A percentile compares a stretch with the other conserved stretches of the same genome.
Evolutionary conservation across 2,113 vertebrate genomes (phyloP).

Genomic region (Mesoclemmys tuberculata): DNA sequence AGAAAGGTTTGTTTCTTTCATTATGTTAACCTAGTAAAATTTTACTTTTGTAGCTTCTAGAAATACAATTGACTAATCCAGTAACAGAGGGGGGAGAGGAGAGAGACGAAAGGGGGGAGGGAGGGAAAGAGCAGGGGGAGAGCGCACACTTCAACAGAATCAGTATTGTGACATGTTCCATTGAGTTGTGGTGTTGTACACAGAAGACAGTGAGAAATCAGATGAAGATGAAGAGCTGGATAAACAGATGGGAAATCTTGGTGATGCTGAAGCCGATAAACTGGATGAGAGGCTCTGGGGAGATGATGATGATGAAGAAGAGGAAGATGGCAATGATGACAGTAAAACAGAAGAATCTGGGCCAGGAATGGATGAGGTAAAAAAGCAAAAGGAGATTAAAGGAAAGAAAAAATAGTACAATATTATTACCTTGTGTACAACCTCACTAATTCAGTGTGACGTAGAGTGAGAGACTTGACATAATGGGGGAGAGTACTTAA

Average conservation of each 20-base stretch:
- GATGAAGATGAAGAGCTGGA: slow-evolving; percentile 91
- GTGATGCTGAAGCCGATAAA: slow-evolving; percentile 90
- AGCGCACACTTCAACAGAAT: background rate
- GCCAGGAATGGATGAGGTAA: slow-evolving; percentile 96
- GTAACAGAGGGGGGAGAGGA: no score
- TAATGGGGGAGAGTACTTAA: background rate
- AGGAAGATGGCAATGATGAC: slow-evolving; percentile 76
- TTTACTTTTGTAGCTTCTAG: background rate
- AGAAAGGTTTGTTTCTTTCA: slow-evolving; percentile 81
- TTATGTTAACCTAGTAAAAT: background rate
- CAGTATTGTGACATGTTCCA: background rate
- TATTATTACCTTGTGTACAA: background rate
- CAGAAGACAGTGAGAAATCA: slow-evolving; percentile 86
- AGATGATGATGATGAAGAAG: slow-evolving; percentile 83
- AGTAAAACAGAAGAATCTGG: slow-evolving; percentile 91
- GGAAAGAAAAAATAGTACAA: background rate
- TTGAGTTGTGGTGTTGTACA: slow-evolving; percentile 20
- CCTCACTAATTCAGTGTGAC: background rate
- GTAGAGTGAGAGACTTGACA: background rate
- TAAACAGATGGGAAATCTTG: slow-evolving; percentile 96
- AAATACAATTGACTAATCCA: background rate
- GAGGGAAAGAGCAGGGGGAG: no score
- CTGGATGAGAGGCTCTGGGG: slow-evolving; percentile 98
- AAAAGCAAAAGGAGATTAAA: background rate
- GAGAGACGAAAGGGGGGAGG: no score